Conservation (phyloP, 2,888 invertebrate species). For the Octodonta nipae region DNA sequence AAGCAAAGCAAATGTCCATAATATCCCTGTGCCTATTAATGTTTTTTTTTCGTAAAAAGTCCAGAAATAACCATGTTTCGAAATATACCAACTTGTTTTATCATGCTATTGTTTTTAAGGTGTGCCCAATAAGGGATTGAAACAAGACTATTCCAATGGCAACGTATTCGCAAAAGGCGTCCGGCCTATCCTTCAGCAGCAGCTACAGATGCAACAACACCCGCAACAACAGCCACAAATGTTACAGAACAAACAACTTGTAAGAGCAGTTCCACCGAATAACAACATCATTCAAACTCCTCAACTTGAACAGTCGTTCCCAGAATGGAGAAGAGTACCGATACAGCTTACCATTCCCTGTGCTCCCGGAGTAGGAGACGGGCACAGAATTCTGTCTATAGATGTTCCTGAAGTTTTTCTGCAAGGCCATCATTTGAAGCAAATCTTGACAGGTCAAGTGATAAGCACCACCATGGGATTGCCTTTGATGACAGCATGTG, state of each 20-base stretch:
- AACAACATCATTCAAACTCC: slow-evolving; percentile 18
- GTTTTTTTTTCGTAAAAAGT: too few relatives aligned
- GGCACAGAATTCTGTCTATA: slow-evolving; percentile 65
- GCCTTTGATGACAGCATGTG: slow-evolving; percentile 65
- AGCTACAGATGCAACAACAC: slow-evolving; percentile 14
- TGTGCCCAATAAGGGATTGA: too few relatives aligned
- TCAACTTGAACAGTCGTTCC: slow-evolving; percentile 19
- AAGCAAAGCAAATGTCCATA: too few relatives aligned
- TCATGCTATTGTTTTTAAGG: too few relatives aligned
- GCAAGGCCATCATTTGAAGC: slow-evolving; percentile 38
- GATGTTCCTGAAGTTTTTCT: slow-evolving; percentile 78
- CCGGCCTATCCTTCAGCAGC: slow-evolving; percentile 11
- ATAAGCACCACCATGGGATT: slow-evolving; percentile 80
- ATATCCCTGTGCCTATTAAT: too few relatives aligned
- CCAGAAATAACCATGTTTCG: too few relatives aligned
- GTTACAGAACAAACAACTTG: slow-evolving; percentile 16
- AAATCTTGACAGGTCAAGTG: slow-evolving; percentile 71
- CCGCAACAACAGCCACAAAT: slow-evolving; percentile 16
- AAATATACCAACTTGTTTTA: too few relatives aligned
- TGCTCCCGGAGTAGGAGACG: slow-evolving; percentile 50
- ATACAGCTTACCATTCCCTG: slow-evolving; percentile 67
- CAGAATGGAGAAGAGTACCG: slow-evolving; percentile 38
- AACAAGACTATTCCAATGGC: too few relatives aligned
- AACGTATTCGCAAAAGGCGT: too few relatives aligned
- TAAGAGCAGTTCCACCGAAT: slow-evolving; percentile 19